Base-by-base conservation (phyloP, 1,140 invertebrate genomes). In the Steinernema khuongi region DNA sequence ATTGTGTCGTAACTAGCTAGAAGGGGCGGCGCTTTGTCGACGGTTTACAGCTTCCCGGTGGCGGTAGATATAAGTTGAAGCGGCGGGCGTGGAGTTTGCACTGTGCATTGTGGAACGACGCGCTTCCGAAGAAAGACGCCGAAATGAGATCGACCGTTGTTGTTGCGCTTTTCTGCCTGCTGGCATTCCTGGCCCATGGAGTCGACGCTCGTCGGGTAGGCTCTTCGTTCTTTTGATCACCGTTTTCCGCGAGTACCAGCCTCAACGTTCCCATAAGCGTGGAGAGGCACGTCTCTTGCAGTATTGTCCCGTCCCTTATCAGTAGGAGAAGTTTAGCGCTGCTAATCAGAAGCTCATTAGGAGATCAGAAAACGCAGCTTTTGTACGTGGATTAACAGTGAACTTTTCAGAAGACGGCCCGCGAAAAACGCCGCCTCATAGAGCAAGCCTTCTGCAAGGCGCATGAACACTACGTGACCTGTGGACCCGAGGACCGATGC, bases 381-480 rank as follows among this genome's bases (percentile, higher is more conserved):
- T n/a, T 41, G n/a, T 11, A 11, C 36, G 36, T 41, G 36, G 50
- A 60, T 60, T 60, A 60, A 60, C 50, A 22, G 11, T 11, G 11
- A 22, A 7, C 22, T 14, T 60, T 60, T 60, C 50, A 60, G 50
- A 60, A n/a, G 50, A 60, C 14, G 4, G 50, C 50, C 19, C 50
- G 50, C 50, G 50, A 60, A 60, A 60, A 60, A 26, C 50, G 50
- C 11, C 50, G 50, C 26, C 50, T 60, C 2, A 14, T 60, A 2
- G 50, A 60, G 50, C 11, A 60, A 26, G 50, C 50, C 50, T 60
- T 60, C 50, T 60, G 50, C 19, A 60, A 60, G 19, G 50, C 50
- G 4, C 50, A 60, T 26, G 50, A 60, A 26, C 50, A 60, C 50
- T 60, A 60, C 50, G 50, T 60, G 50, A 60, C 50, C 50, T 60